These are phyloP conservation scores for Sphyrna mokarran DNA, from an alignment of 2,113 vertebrate genomes.

Conservation along the genomic window DNA sequence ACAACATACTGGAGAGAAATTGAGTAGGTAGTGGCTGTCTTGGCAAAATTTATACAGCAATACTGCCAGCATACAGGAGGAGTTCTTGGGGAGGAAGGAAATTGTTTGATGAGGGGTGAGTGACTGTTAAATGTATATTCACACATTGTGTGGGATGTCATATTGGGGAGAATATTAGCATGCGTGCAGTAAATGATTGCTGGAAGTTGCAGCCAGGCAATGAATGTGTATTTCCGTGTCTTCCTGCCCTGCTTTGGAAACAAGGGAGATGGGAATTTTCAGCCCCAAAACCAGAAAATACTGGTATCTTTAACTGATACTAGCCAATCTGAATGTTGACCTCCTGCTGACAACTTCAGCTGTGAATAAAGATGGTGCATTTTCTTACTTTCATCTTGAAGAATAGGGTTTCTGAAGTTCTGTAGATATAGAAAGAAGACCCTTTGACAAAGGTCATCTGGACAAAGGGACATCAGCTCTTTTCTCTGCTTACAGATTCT, in stretches of 20 bases:
- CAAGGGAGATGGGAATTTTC: too few relatives aligned
- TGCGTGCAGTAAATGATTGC: background rate
- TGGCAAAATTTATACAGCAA: background rate
- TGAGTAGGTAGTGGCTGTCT: background rate
- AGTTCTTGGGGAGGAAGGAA: background rate
- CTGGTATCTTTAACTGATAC: too few relatives aligned
- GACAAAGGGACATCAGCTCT: too few relatives aligned
- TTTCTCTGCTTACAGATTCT: too few relatives aligned
- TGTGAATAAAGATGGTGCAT: background rate
- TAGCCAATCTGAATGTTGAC: too few relatives aligned
- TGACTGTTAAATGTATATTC: background rate
- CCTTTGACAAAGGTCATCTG: too few relatives aligned
- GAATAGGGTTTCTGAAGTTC: background rate
- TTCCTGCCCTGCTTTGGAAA: background rate
- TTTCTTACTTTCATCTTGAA: background rate
- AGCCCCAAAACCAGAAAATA: too few relatives aligned
- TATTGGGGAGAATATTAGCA: background rate
- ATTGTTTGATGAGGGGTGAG: background rate
- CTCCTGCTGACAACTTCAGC: too few relatives aligned
- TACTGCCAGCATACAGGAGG: background rate
- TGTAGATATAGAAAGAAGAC: too few relatives aligned
- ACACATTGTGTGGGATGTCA: background rate
- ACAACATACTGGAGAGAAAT: background rate
- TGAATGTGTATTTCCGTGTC: background rate
- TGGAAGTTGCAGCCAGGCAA: background rate